Base-by-base conservation (phyloP, 2,888 invertebrate genomes). In the Asteroscopus sphinx region DNA sequence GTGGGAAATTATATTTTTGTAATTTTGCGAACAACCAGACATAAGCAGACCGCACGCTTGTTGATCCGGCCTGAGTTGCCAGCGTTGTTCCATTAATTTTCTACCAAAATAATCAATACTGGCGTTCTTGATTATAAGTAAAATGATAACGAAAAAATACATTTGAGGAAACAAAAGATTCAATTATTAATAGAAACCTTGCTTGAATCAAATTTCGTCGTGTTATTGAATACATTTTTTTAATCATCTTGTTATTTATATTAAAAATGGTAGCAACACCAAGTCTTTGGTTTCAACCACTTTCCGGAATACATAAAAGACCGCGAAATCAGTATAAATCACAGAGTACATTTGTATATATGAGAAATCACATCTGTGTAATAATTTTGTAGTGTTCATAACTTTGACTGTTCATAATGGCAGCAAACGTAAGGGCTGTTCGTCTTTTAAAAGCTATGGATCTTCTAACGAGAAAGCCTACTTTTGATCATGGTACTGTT, bases 1-100 rank as follows among this genome's bases (percentile, higher is more conserved):
- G 47, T 40, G 30, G 16, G 40, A 58, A 68, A 70, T 30, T 47
- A 57, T 54, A 53, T 67, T 70, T 45, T 49, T 56, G 55, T 58
- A 39, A 64, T 59, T 62, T 68, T 58, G 61, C 65, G 59, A 73
- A 62, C 55, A 63, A 74, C 73, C 76, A 73, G 76, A 81, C 68
- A 63, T 61, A 75, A 49, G 68, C 71, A 72, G 61, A 72, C 69
- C 69, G 62, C 68, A 82, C 78, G 92, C 92, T 92, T 92, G 92
- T 92, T 92, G 92, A 92, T 92, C 87, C 85, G 85, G 76, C 73
- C 61, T 75, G 81, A 82, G 88, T 86, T 91, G 82, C 89, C 79
- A 88, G 61, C 26, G 4, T 54, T 39, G 48, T 45, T 37, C n/a
- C 15, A n/a, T 4, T 48, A 16, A n/a, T 55, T 35, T 44, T 33